A percentile compares a stretch with the other conserved stretches of the same genome.
phyloP scores from a whole-genome alignment of 2,113 vertebrate genomes.

The Cercopithecus mona region DNA sequence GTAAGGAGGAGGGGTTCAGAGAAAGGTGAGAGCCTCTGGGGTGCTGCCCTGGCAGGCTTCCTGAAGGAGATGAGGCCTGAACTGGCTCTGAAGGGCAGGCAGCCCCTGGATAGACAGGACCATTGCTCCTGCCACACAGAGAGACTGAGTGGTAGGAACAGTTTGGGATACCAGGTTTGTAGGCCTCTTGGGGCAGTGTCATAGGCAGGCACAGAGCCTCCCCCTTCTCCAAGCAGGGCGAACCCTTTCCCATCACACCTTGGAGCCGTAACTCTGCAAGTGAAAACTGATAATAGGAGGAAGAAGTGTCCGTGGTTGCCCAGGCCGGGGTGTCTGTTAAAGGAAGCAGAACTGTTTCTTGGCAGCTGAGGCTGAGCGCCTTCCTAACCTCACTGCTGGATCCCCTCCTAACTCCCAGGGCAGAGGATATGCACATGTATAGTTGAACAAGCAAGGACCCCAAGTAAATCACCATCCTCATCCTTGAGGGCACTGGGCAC shows the following conservation, averaged over 20 bases:
- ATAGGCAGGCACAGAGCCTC: background rate
- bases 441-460: background rate
- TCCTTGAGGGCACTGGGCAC: background rate
- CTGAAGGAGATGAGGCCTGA: background rate
- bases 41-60: background rate
- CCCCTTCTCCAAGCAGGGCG: background rate
- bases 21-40: background rate
- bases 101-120: too few relatives aligned
- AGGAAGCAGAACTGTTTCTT: background rate
- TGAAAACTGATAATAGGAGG: background rate
- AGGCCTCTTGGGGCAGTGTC: too few relatives aligned
- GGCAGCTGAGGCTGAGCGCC: background rate
- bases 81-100: background rate
- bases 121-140: background rate
- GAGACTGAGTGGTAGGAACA: background rate
- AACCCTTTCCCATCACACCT: background rate
- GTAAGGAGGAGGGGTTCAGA: background rate
- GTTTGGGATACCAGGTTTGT: background rate
- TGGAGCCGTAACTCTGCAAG: too few relatives aligned
- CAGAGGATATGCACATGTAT: accelerated
- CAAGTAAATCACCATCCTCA: background rate
- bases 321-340: background rate
- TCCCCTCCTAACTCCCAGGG: background rate
- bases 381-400: background rate
- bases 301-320: background rate